A percentile compares a stretch with the other conserved stretches of the same genome.
These are phyloP conservation scores for Syrmaticus mikado DNA, from an alignment of 2,113 vertebrate genomes.

Conservation along the genomic window DNA sequence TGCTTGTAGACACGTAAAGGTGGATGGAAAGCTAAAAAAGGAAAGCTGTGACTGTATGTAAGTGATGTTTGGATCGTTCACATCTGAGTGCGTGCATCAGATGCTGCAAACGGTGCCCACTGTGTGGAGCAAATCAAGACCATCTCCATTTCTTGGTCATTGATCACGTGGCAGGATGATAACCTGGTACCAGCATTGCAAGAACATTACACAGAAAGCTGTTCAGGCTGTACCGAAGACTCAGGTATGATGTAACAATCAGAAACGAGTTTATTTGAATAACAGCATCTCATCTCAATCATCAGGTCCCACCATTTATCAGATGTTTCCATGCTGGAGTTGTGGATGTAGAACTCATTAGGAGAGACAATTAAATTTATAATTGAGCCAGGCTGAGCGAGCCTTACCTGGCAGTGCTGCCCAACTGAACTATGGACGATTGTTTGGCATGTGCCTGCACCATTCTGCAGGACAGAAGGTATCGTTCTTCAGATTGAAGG, in stretches of 20 bases:
- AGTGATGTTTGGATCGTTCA: too few relatives aligned
- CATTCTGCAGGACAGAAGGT: too few relatives aligned
- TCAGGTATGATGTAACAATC: conserved; percentile 85
- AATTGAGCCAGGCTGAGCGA: background rate
- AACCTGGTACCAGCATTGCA: conserved; percentile 90
- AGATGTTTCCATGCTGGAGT: conserved; percentile 77
- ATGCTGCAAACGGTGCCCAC: too few relatives aligned
- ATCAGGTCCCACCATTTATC: conserved; percentile 87
- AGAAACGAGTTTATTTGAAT: conserved; percentile 82
- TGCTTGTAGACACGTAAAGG: too few relatives aligned
- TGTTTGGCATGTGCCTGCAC: too few relatives aligned
- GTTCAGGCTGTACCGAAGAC: conserved; percentile 81
- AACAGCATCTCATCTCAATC: conserved; percentile 91
- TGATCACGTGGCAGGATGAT: conserved; percentile 85
- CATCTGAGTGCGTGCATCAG: too few relatives aligned
- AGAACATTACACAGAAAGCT: conserved; percentile 84
- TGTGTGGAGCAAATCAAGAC: conserved; percentile 71
- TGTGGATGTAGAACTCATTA: conserved; percentile 87
- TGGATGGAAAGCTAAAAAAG: too few relatives aligned
- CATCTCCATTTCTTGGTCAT: conserved; percentile 83
- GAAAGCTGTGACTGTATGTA: too few relatives aligned
- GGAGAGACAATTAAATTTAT: conserved; percentile 86
- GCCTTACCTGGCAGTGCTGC: too few relatives aligned
- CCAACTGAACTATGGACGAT: too few relatives aligned
- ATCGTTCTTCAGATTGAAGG: too few relatives aligned